phyloP scores from a whole-genome alignment of 2,797 vertebrate genomes.

The Megalops cyprinoides region DNA sequence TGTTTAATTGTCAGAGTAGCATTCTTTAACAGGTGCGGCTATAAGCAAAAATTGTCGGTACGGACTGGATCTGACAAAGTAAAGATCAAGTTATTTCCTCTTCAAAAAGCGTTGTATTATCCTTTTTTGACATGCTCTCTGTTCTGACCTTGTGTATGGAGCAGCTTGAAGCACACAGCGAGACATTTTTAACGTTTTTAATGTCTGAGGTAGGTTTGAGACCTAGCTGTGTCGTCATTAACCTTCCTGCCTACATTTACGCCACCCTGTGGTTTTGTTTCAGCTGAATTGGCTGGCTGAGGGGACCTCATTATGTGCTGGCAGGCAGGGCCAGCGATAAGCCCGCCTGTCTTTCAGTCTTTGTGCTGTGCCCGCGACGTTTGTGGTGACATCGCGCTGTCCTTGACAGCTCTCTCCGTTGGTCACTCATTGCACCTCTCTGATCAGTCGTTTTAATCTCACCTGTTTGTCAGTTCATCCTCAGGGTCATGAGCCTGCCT shows the following conservation, averaged over 20 bases:
- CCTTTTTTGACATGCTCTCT: background rate
- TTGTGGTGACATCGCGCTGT: background rate
- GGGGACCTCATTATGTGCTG: background rate
- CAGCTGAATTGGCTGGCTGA: background rate
- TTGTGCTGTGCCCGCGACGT: background rate
- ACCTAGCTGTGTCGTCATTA: slow-evolving; percentile 16
- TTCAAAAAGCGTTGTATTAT: too few relatives aligned
- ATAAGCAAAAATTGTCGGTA: slow-evolving; percentile 71
- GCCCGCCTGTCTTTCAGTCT: background rate
- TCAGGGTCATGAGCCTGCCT: background rate
- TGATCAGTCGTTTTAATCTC: background rate
- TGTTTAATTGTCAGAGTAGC: slow-evolving; percentile 60
- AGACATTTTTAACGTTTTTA: background rate
- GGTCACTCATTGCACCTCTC: background rate
- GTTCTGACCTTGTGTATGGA: background rate
- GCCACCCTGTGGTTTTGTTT: background rate
- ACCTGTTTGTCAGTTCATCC: background rate
- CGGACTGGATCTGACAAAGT: slow-evolving; percentile 47
- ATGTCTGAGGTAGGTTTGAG: background rate
- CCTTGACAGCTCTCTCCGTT: background rate
- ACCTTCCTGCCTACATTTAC: background rate
- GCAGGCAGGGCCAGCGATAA: too few relatives aligned
- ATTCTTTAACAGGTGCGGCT: slow-evolving; percentile 72
- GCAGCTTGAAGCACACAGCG: background rate
- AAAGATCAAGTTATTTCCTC: background rate